Evolutionary conservation across 2,797 vertebrate species (phyloP).

Genomic region (Ctenopoma kingsleyae): DNA sequence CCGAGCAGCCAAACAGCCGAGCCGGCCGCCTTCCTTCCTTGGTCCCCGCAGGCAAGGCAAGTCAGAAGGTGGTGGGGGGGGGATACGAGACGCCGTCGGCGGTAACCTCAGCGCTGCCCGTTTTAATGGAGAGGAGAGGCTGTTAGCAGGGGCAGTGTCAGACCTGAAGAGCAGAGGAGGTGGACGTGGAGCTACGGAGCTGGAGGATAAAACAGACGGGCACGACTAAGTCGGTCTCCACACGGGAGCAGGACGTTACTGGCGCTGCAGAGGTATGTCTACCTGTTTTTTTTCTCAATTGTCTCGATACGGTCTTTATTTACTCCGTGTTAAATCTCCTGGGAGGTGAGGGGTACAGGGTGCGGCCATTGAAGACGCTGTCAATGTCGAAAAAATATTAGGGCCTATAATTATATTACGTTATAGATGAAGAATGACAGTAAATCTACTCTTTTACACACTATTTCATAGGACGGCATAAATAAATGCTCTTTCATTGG

Average conservation of each 20-base stretch:
- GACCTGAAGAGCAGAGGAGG: slow-evolving; percentile 60
- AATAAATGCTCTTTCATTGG: slow-evolving; percentile 61
- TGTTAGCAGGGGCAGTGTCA: slow-evolving; percentile 53
- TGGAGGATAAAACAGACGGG: slow-evolving; percentile 36
- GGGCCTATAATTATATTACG: neutral
- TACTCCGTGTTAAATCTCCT: slow-evolving; percentile 67
- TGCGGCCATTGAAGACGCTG: slow-evolving; percentile 78
- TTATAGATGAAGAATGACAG: slow-evolving; percentile 10
- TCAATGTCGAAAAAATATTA: slow-evolving; percentile 36
- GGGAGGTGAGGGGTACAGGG: slow-evolving; percentile 74
- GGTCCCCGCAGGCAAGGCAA: slow-evolving; percentile 1
- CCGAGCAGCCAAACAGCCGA: neutral
- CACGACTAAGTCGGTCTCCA: slow-evolving; percentile 15
- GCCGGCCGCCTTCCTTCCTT: slow-evolving; percentile 5
- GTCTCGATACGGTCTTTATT: slow-evolving; percentile 47
- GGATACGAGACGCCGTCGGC: neutral
- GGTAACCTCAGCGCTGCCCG: slow-evolving; percentile 27
- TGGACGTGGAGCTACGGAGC: slow-evolving; percentile 35
- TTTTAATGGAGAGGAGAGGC: slow-evolving; percentile 58
- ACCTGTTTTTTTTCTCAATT: slow-evolving; percentile 18
- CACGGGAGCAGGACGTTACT: slow-evolving; percentile 10
- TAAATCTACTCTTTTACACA: slow-evolving; percentile 1
- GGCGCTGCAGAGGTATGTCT: slow-evolving; percentile 68
- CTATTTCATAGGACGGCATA: neutral
- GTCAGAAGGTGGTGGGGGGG: neutral